A percentile compares a stretch with the other conserved stretches of the same genome.
These are phyloP conservation scores for Xiphorhynchus elegans DNA, from an alignment of 2,113 vertebrate species.

Conservation along the genomic window DNA sequence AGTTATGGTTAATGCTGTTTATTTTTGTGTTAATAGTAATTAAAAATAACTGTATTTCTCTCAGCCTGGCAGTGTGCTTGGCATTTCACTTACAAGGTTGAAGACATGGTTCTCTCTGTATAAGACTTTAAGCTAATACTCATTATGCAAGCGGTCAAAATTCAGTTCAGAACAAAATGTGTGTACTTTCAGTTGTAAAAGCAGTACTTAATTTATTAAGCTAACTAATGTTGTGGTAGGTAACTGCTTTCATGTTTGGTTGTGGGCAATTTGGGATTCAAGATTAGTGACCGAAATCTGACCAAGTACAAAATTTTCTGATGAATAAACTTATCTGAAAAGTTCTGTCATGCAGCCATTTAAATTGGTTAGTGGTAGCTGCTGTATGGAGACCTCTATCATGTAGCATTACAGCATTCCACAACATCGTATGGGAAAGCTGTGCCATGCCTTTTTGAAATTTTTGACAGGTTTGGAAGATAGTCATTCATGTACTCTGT, in stretches of 20 bases:
- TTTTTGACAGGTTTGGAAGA: not conserved
- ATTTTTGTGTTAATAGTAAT: not conserved
- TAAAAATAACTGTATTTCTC: not conserved
- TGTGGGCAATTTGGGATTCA: not conserved
- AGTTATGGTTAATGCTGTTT: not conserved
- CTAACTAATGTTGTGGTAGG: not conserved
- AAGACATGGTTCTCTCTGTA: not conserved
- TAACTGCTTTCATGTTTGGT: not conserved
- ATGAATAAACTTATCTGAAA: not conserved
- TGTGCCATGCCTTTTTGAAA: fast-evolving
- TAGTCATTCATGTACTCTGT: not conserved
- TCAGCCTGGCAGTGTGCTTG: not conserved
- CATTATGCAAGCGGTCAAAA: not conserved
- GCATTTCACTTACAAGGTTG: not conserved
- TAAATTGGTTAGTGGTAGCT: not conserved
- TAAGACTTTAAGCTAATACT: not conserved
- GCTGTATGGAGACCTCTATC: not conserved
- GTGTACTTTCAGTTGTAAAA: not conserved
- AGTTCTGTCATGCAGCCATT: not conserved
- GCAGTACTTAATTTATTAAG: not conserved
- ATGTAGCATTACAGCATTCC: not conserved
- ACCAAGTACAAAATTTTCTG: not conserved
- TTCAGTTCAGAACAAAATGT: not conserved
- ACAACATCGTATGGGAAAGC: not conserved
- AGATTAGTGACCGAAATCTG: not conserved